phyloP scores from a whole-genome alignment of 53 echinoderm and acorn worm genomes.

The Actinopyga echinites region DNA sequence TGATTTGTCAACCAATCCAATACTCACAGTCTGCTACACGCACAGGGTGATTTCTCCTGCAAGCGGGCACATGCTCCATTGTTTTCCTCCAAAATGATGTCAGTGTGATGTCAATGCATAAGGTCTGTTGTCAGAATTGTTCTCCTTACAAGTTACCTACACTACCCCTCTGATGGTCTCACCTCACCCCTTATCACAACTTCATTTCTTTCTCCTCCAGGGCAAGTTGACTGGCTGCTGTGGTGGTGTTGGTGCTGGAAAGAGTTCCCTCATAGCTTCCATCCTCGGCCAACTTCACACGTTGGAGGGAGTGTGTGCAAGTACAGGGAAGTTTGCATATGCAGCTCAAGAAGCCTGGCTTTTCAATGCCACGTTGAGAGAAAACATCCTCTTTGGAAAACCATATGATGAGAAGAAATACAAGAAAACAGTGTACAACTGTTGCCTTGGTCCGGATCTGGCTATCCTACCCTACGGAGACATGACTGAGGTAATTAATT shows the following conservation, averaged over 20 bases:
- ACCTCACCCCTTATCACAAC: no score
- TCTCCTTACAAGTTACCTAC: no score
- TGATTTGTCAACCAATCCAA: no score
- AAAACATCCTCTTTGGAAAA: constrained; percentile 91
- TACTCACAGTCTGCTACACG: no score
- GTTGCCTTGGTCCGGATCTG: constrained; percentile 82
- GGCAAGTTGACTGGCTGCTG: constrained; percentile 86
- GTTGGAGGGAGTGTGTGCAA: constrained; percentile 66
- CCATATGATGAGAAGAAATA: constrained; percentile 76
- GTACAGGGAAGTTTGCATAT: constrained; percentile 83
- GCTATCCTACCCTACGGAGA: constrained; percentile 89
- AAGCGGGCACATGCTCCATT: no score
- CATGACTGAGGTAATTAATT: constrained; percentile 78
- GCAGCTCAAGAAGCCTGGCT: constrained; percentile 98
- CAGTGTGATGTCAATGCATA: no score
- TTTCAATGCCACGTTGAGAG: constrained; percentile 87
- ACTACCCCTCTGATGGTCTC: no score
- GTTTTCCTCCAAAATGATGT: no score
- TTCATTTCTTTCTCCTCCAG: constrained; percentile 49
- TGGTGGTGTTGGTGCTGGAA: constrained; percentile 88
- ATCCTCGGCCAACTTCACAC: constrained; percentile 93
- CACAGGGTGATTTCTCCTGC: no score
- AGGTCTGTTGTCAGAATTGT: no score
- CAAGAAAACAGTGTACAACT: constrained; percentile 60
- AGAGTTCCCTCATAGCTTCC: constrained; percentile 83